Evolutionary conservation across 64 coral and sea anemone species (phyloP).

Genomic region (Stichodactyla helianthus): DNA sequence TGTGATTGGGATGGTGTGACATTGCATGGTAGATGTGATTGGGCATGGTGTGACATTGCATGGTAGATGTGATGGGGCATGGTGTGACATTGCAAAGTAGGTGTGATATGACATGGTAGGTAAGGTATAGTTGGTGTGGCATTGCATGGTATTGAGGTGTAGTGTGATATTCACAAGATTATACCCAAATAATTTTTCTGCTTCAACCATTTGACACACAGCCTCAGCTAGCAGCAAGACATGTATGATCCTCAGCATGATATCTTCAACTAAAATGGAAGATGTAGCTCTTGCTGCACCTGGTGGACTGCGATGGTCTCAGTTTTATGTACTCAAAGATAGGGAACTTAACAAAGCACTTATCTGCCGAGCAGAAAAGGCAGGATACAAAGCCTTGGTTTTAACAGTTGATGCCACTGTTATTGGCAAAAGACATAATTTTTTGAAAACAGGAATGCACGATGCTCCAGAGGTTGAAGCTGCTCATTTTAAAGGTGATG

Average conservation of each 20-base stretch:
- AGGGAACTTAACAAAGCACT: constrained; percentile 11
- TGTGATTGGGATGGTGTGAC: no score
- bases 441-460: no score
- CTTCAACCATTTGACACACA: constrained; percentile 3
- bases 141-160: no score
- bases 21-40: no score
- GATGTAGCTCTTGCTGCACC: constrained; percentile 50
- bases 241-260: constrained; percentile 48
- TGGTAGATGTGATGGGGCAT: no score
- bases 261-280: constrained; percentile 39
- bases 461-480: no score
- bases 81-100: no score
- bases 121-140: no score
- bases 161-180: neutral
- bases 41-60: no score
- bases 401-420: constrained; percentile 47
- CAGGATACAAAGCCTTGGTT: constrained; percentile 68
- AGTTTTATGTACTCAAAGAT: constrained; percentile 35
- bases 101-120: no score
- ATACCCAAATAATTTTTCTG: neutral
- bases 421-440: constrained; percentile 6
- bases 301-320: constrained; percentile 45
- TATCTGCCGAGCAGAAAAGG: constrained; percentile 48
- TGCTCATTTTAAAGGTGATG: no score
- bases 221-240: constrained; percentile 30